Base-by-base conservation (phyloP, 2,797 vertebrate species). In the Ambastaia sidthimunki region DNA sequence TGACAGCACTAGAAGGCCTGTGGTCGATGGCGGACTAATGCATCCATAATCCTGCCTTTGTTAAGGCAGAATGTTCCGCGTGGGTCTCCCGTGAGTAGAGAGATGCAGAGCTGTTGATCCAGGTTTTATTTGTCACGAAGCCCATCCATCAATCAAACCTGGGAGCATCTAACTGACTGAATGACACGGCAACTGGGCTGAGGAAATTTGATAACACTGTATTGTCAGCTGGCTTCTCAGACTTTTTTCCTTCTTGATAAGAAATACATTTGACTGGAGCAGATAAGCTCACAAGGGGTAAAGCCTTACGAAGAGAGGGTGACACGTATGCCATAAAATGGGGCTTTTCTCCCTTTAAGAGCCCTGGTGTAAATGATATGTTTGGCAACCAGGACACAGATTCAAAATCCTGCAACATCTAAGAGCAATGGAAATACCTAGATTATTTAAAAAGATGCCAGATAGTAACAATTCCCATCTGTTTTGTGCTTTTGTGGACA, bases 11-110 rank as follows among this genome's bases (percentile, higher is more conserved):
- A 92, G 94, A 93, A 94, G 87, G 94, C 93, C 92, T 93, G 92
- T 94, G 95, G 95, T 96, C 94, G 95, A 95, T 94, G 94, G 94
- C 93, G 94, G 95, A 96, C 96, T 98, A 98, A 98, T 98, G 96
- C 97, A 97, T 98, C 96, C 92, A 92, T 99, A 99, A 99, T 98
- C 97, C 97, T 88, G 92, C 95, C 94, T 98, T 99, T 99, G 97
- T 99, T 95, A 91, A 31, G 89, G 91, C 91, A 95, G 95, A 98
- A 95, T 96, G 96, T 96, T 97, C 94, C 91, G 91, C 92, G 92
- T 89, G 90, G 92, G 93, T 94, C 93, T 93, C 93, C 91, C 93
- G 94, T 94, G 93, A 94, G 93, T 92, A 91, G 83, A 93, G 94
- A 95, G 94, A 95, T 94, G 94, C 91, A 91, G 95, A 95, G 95